Conservation (phyloP, 2,113 vertebrate genomes). For the Zosterops lateralis region DNA sequence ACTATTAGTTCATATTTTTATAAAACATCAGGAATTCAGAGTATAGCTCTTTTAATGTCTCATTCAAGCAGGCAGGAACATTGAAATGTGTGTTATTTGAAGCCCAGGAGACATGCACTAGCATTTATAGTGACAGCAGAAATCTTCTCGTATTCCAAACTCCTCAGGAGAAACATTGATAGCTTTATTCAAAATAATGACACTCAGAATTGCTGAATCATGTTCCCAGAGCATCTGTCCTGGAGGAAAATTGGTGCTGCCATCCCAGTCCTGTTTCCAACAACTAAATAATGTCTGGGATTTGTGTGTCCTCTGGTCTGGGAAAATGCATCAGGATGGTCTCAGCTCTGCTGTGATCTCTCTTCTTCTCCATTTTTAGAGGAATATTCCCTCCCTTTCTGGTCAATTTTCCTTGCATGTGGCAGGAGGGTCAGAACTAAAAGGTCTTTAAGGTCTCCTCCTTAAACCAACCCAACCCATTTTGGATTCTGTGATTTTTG, state of each 20-base stretch:
- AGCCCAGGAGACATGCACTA: background rate
- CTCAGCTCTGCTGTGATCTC: background rate
- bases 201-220: background rate
- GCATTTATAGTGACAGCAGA: conserved; percentile 28
- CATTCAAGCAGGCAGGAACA: background rate
- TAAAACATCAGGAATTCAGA: background rate
- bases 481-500: background rate
- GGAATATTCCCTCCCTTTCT: background rate
- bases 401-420: background rate
- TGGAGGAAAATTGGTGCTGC: background rate
- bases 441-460: background rate
- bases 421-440: background rate
- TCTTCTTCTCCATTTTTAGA: background rate
- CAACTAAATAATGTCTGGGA: background rate
- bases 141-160: conserved; percentile 30
- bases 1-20: background rate
- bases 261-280: background rate
- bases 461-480: background rate
- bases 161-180: background rate
- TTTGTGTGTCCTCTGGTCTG: background rate
- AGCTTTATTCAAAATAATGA: conserved; percentile 15
- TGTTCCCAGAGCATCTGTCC: background rate
- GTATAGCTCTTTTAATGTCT: background rate
- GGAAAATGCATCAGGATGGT: background rate
- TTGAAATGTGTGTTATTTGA: conserved; percentile 9